Evolutionary conservation across 2,888 invertebrate species (phyloP).

Genomic region (Drosophila ustulata): DNA sequence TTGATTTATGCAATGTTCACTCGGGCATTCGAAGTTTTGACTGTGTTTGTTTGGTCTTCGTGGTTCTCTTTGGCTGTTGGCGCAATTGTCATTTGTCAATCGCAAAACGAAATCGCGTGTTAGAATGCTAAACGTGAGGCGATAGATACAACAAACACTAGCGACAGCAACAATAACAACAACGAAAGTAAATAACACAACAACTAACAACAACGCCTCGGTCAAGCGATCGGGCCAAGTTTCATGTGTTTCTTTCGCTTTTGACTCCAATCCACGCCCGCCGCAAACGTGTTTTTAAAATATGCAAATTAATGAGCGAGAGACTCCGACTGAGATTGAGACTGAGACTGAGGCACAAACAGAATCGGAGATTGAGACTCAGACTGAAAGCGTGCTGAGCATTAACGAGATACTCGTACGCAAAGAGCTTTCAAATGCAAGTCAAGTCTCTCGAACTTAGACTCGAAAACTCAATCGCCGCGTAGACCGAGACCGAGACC

Average conservation of each 20-base stretch:
- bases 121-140: slow-evolving; percentile 57
- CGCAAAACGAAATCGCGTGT: slow-evolving; percentile 58
- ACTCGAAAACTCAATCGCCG: slow-evolving; percentile 72
- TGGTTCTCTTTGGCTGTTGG: slow-evolving; percentile 29
- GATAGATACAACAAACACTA: slow-evolving; percentile 30
- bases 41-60: slow-evolving; percentile 1
- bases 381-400: slow-evolving; percentile 48
- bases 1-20: slow-evolving; percentile 42
- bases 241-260: slow-evolving; percentile 43
- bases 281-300: slow-evolving; percentile 67
- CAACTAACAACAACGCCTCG: slow-evolving; percentile 45
- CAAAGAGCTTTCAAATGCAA: slow-evolving; percentile 61
- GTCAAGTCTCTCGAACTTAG: slow-evolving; percentile 24
- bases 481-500: slow-evolving; percentile 2
- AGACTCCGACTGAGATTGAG: slow-evolving; percentile 27
- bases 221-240: slow-evolving; percentile 56
- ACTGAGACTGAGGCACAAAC: slow-evolving; percentile 31
- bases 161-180: slow-evolving; percentile 11
- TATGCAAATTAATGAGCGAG: slow-evolving; percentile 73
- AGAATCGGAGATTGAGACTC: slow-evolving; percentile 21
- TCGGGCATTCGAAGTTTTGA: slow-evolving; percentile 16
- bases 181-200: slow-evolving; percentile 24
- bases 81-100: slow-evolving; percentile 43
- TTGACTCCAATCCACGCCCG: slow-evolving; percentile 61
- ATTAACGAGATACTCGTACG: slow-evolving; percentile 63